Conservation (phyloP, 1,140 invertebrate genomes). For the Scaptomyza pallida region DNA sequence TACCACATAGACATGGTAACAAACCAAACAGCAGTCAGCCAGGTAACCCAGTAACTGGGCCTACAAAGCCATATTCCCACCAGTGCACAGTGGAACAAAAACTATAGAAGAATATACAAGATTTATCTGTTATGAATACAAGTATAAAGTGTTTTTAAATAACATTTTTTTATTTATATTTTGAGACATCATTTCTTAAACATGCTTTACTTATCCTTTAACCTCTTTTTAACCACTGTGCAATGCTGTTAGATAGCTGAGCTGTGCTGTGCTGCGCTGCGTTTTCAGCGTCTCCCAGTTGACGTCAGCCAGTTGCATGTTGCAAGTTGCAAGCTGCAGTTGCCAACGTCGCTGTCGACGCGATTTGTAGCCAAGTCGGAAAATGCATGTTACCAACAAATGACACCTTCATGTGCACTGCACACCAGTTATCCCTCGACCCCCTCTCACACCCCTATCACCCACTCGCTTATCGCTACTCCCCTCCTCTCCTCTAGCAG, state of each 20-base stretch:
- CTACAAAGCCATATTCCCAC: constrained; percentile 20
- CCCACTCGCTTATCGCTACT: not conserved
- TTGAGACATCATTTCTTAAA: too few relatives aligned
- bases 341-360: constrained; percentile 44
- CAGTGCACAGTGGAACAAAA: constrained; percentile 32
- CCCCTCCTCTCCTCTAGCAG: constrained; percentile 5
- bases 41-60: constrained; percentile 41
- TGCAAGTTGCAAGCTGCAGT: constrained; percentile 32
- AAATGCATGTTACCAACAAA: constrained; percentile 78
- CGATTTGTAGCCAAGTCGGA: constrained; percentile 74
- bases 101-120: too few relatives aligned
- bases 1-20: constrained; percentile 3
- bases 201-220: too few relatives aligned
- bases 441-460: too few relatives aligned
- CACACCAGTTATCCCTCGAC: constrained; percentile 16
- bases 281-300: constrained; percentile 25
- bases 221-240: constrained; percentile 20
- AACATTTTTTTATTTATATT: too few relatives aligned
- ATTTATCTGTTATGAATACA: too few relatives aligned
- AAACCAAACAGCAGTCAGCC: not conserved
- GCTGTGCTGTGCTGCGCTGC: not conserved
- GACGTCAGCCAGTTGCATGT: constrained; percentile 47
- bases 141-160: too few relatives aligned
- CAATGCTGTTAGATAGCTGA: constrained; percentile 47
- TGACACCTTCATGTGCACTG: constrained; percentile 78